Conservation (phyloP, 53 echinoderm and acorn worm genomes). For the Echinometra lucunter region DNA sequence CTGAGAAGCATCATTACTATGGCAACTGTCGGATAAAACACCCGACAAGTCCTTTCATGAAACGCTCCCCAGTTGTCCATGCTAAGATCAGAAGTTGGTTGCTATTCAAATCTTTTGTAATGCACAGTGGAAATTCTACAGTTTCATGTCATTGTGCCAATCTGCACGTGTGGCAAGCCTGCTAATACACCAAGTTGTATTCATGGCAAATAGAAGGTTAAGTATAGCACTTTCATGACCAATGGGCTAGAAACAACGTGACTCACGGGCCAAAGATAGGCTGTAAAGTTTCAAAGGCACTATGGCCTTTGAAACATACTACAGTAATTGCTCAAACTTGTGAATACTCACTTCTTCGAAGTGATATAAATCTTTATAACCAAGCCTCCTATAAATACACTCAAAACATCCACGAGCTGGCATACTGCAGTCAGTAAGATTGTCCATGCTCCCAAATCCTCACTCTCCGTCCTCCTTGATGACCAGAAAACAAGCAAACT, state of each 20-base stretch:
- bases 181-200: too few relatives aligned
- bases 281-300: neutral
- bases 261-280: neutral
- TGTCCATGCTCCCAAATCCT: neutral
- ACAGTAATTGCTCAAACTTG: neutral
- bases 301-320: neutral
- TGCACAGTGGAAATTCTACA: too few relatives aligned
- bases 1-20: too few relatives aligned
- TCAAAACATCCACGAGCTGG: neutral
- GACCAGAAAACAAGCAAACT: neutral
- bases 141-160: too few relatives aligned
- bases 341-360: neutral
- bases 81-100: too few relatives aligned
- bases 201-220: too few relatives aligned
- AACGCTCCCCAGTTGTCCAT: too few relatives aligned
- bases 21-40: too few relatives aligned
- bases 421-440: neutral
- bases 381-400: neutral
- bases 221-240: too few relatives aligned
- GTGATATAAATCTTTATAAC: neutral
- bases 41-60: too few relatives aligned
- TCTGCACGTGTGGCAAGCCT: too few relatives aligned
- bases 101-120: too few relatives aligned
- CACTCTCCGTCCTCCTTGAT: neutral
- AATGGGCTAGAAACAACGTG: neutral